Evolutionary conservation across 2,888 invertebrate genomes (phyloP).

Genomic region (Dicyrtomina minuta): DNA sequence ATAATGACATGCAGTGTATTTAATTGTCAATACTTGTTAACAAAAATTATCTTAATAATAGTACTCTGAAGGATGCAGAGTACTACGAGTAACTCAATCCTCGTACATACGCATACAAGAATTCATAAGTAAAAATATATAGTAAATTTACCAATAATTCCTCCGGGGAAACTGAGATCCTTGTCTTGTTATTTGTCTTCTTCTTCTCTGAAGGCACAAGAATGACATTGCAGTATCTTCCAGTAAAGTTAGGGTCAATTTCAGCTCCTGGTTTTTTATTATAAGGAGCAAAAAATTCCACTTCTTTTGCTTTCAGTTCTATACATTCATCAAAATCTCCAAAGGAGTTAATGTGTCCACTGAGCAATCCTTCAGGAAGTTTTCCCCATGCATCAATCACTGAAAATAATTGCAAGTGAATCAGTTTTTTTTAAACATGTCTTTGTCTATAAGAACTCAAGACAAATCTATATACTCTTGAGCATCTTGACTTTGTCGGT

Average conservation of each 20-base stretch:
- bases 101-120: no score
- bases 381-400: conserved; percentile 51
- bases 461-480: no score
- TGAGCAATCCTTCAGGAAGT: conserved; percentile 47
- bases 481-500: no score
- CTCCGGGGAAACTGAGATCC: conserved; percentile 11
- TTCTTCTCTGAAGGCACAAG: conserved; percentile 2
- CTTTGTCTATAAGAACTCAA: no score
- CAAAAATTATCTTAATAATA: no score
- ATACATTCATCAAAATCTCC: conserved; percentile 51
- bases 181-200: neutral
- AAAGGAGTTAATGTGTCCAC: conserved; percentile 45
- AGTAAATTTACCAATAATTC: conserved; percentile 16
- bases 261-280: no score
- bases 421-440: no score
- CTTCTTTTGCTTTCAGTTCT: conserved; percentile 16
- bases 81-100: no score
- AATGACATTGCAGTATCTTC: conserved; percentile 42
- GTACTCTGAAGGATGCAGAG: no score
- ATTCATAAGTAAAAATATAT: no score
- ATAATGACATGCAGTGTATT: no score
- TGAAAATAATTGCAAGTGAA: conserved; percentile 24
- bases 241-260: conserved; percentile 33
- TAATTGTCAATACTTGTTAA: no score
- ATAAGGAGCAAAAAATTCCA: neutral